Base-by-base conservation (phyloP, 2,113 vertebrate genomes). In the Brienomyrus longianalis region DNA sequence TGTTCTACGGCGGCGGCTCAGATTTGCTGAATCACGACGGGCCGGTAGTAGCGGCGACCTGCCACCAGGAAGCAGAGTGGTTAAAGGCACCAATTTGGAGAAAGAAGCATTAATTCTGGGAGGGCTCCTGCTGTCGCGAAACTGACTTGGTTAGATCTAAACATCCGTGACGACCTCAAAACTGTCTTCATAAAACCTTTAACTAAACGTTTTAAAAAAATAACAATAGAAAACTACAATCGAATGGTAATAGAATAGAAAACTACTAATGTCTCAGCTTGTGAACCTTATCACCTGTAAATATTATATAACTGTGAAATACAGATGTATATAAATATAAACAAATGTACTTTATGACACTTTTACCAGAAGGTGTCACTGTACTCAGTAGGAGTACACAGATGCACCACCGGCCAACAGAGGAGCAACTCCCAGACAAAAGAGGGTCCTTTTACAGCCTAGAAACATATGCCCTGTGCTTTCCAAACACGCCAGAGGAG, bases 281-380 rank as follows among this genome's bases (percentile, higher is more conserved):
- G 8, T 27, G 23, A 62, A 62, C 23, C 23, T n/a, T 62, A n/a
- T 62, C 8, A 62, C 23, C 59, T 62, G 23, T 62, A 62, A 62
- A 62, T 2, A 62, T n/a, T 62, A 27, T 62, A 62, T 27, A 62
- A 27, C 8, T 62, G 23, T 62, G 23, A 9, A 62, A 9, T 62
- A 27, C 62, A 66, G n/a, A 66, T 27, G 8, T 66, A 27, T 66
- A 66, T 11, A 27, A 31, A 70, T 31, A 70, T 11, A 70, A 70
- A 27, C 59, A 70, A 27, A 70, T 70, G 3, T 77, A 35, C 35
- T 43, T 15, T 80, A 39, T 2, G 15, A 11, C 35, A 0, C 74
- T 80, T 80, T 80, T 15, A 80, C 74, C 74, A 80, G 74, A 43
- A 80, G 74, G 74, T 80, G 74, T 80, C 74, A 80, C 74, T 80